Base-by-base conservation (phyloP, 2,888 invertebrate genomes). In the Harpalus rufipes region DNA sequence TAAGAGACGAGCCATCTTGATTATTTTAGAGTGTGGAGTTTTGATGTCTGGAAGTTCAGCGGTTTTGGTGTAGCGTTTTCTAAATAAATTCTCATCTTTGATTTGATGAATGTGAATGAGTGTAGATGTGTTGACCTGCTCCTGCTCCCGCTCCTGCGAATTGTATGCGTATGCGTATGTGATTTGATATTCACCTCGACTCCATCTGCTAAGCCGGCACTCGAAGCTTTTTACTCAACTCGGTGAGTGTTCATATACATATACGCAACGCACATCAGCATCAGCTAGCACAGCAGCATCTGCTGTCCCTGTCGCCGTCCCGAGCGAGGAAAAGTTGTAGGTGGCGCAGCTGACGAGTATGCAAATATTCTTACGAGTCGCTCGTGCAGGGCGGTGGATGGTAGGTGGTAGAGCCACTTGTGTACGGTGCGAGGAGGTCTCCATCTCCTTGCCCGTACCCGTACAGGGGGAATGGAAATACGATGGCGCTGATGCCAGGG, bases 311-410 rank as follows among this genome's bases (percentile, higher is more conserved):
- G 80, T 63, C 63, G 81, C 81, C 7, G 39, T 21, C 41, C 61
- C 32, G 63, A 63, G 25, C 51, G 74, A 89, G 90, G 91, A 91
- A 91, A 91, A 91, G 91, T 91, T 91, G 90, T 79, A 91, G 91
- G 91, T 91, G 90, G 89, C 90, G 89, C 92, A 92, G 92, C 92
- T 92, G 92, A 91, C 91, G 91, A 91, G 90, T 92, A 92, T 92
- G 92, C 92, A 91, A 92, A 92, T 91, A 86, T 80, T 80, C 84
- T 84, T 84, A 84, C 80, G 85, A 68, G 81, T 81, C 81, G 89
- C 88, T 32, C 32, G 21, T 21, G 89, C 89, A 89, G 89, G 89
- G 68, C 68, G 72, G 83, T 89, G 88, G 88, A 87, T 85, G 85
- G 86, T 83, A 85, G 72, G 63, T 51, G 78, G 80, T 78, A 76